phyloP scores from a whole-genome alignment of 2,888 invertebrate genomes.

The Drosophila villosipedis region DNA sequence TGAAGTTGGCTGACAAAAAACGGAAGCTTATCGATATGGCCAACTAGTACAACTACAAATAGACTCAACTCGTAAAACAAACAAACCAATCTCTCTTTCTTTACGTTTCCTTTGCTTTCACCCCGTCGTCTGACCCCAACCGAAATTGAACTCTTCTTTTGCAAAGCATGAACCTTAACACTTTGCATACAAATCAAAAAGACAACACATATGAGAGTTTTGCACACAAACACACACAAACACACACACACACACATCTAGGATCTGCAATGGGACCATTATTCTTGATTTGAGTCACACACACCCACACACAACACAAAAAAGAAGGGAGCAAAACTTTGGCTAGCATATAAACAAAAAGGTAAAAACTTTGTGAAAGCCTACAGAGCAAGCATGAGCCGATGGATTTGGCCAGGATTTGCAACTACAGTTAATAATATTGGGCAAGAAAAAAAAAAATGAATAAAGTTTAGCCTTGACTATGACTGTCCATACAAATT shows the following conservation, averaged over 20 bases:
- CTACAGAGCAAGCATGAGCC: slow-evolving; percentile 55
- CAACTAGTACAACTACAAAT: slow-evolving; percentile 64
- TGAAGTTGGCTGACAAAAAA: slow-evolving; percentile 64
- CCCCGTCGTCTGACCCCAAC: slow-evolving; percentile 30
- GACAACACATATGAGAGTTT: slow-evolving; percentile 48
- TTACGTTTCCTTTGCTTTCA: slow-evolving; percentile 1
- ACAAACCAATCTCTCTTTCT: slow-evolving; percentile 56
- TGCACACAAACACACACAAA: slow-evolving; percentile 8
- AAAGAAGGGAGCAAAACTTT: slow-evolving; percentile 35
- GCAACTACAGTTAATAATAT: slow-evolving; percentile 75
- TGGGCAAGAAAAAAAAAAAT: slow-evolving; percentile 34
- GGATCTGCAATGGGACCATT: slow-evolving; percentile 76
- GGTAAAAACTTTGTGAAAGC: slow-evolving; percentile 62
- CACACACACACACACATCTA: slow-evolving; percentile 42
- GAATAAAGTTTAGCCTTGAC: slow-evolving; percentile 46
- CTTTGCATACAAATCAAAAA: slow-evolving; percentile 79
- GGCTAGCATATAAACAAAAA: slow-evolving; percentile 74
- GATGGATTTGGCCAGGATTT: slow-evolving; percentile 72
- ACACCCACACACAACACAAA: not conserved
- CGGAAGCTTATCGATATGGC: slow-evolving; percentile 74
- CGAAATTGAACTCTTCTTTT: slow-evolving; percentile 72
- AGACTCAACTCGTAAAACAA: slow-evolving; percentile 61
- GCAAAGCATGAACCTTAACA: slow-evolving; percentile 66
- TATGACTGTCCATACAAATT: slow-evolving; percentile 50
- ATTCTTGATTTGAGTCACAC: slow-evolving; percentile 71